Evolutionary conservation across 2,797 vertebrate genomes (phyloP).

Genomic region (Leuciscus waleckii): DNA sequence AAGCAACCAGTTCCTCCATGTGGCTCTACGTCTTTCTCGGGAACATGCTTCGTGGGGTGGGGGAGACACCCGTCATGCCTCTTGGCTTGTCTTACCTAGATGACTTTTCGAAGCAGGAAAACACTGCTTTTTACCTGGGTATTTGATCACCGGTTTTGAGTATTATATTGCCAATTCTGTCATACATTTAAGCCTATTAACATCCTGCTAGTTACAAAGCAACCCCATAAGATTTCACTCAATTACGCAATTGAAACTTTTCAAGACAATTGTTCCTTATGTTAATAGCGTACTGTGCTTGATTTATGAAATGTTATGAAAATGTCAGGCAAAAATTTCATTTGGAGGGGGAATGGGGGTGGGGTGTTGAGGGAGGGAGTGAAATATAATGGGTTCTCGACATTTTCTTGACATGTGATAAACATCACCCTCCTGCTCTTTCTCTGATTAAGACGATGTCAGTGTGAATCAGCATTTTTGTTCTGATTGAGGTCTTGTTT

Average conservation of each 20-base stretch:
- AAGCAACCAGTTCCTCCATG: conserved; percentile 73
- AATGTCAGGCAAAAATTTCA: no score
- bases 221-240: not conserved
- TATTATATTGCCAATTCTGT: not conserved
- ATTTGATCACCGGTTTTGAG: not conserved
- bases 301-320: no score
- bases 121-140: conserved; percentile 79
- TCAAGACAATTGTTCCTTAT: not conserved
- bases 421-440: not conserved
- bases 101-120: conserved; percentile 81
- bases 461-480: not conserved
- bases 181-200: not conserved
- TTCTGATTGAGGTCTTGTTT: not conserved
- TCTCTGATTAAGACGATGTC: not conserved
- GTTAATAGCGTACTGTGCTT: not conserved
- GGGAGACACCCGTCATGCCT: conserved; percentile 85
- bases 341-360: no score
- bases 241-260: not conserved
- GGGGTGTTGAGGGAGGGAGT: no score
- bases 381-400: not conserved
- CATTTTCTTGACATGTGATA: not conserved
- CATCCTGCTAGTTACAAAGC: not conserved
- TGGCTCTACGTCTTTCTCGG: conserved; percentile 84
- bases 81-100: conserved; percentile 85
- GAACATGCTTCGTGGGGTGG: conserved; percentile 84